These are phyloP conservation scores for Monarcha castaneiventris DNA, from an alignment of 2,113 vertebrate species.

Conservation along the genomic window DNA sequence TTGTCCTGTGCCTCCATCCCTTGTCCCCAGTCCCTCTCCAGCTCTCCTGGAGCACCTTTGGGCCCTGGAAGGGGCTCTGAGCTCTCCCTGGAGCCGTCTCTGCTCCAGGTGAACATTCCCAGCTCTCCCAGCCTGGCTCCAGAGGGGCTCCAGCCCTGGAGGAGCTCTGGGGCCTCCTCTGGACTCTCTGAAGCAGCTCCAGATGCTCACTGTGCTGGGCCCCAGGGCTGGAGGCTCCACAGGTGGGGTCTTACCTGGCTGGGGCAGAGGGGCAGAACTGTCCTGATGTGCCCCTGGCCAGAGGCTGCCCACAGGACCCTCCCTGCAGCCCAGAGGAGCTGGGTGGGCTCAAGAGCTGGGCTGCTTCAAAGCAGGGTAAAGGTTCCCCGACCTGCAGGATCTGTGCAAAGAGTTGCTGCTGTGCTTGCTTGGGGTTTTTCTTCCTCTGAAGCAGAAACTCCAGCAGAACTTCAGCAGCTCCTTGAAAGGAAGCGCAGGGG, in stretches of 20 bases:
- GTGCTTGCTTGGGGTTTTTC: too few species aligned
- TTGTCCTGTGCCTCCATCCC: background rate
- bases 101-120: background rate
- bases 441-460: background rate
- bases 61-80: background rate
- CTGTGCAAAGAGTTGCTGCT: background rate
- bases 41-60: background rate
- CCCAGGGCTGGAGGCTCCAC: background rate
- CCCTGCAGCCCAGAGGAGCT: background rate
- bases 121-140: background rate
- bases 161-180: background rate
- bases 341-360: background rate
- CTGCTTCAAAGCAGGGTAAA: accelerated
- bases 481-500: accelerated
- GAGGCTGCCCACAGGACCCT: background rate
- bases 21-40: background rate
- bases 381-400: background rate
- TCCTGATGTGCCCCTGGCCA: background rate
- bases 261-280: background rate
- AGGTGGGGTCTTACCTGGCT: background rate
- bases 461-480: background rate
- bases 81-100: background rate
- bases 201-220: accelerated
- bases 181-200: background rate
- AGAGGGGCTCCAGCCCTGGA: background rate